Evolutionary conservation across 2,113 vertebrate genomes (phyloP).

Genomic region (Laticauda colubrina): DNA sequence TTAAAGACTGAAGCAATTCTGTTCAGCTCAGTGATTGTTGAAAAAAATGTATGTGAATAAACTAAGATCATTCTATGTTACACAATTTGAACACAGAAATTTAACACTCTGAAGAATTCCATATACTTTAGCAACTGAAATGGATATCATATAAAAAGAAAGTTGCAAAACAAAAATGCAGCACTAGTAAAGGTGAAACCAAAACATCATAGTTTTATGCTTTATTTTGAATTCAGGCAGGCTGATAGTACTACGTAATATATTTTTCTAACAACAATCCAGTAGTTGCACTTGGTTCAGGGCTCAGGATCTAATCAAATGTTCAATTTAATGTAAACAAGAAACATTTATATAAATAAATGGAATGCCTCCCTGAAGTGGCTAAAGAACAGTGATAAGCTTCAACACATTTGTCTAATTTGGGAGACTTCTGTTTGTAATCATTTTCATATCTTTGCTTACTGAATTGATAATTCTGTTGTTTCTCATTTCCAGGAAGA

Average conservation of each 20-base stretch:
- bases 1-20: slow-evolving; percentile 68
- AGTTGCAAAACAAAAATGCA: slow-evolving; percentile 60
- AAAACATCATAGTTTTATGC: slow-evolving; percentile 15
- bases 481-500: not conserved
- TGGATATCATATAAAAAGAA: slow-evolving; percentile 67
- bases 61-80: slow-evolving; percentile 67
- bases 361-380: not conserved
- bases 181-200: slow-evolving; percentile 42
- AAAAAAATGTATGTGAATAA: not conserved
- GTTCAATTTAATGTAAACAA: not conserved
- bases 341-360: not conserved
- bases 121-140: slow-evolving; percentile 71
- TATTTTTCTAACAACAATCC: not conserved
- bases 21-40: slow-evolving; percentile 60
- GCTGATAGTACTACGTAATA: not conserved
- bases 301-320: not conserved
- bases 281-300: not conserved
- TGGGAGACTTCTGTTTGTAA: not conserved
- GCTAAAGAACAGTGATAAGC: not conserved
- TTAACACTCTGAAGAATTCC: slow-evolving; percentile 65
- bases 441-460: not conserved
- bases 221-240: not conserved
- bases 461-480: not conserved
- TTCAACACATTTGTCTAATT: not conserved
- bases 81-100: slow-evolving; percentile 65